Conservation (phyloP, 1,140 invertebrate genomes). For the Diorhabda carinulata region DNA sequence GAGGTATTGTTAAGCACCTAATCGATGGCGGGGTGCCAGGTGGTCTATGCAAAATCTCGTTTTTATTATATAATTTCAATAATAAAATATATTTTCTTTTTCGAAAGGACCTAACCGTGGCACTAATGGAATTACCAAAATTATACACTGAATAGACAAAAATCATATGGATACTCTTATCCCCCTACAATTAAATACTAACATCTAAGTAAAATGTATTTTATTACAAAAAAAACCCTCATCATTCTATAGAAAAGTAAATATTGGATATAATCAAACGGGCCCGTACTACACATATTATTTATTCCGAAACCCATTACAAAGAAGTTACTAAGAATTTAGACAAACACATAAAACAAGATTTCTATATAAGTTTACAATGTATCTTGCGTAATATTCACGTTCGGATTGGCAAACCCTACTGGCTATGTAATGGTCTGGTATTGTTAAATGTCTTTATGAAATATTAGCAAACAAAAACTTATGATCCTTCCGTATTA, state of each 20-base stretch:
- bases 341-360: constrained; percentile 27
- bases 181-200: no score
- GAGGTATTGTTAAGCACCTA: neutral
- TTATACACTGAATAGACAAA: no score
- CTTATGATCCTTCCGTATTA: no score
- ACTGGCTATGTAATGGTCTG: no score
- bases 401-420: no score
- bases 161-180: no score
- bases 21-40: neutral
- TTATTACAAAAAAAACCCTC: neutral
- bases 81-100: neutral
- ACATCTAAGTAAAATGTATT: no score
- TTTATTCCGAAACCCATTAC: constrained; percentile 28
- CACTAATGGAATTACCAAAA: no score
- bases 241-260: neutral
- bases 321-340: constrained; percentile 27
- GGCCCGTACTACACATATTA: neutral
- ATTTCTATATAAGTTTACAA: constrained; percentile 27
- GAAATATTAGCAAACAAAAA: no score
- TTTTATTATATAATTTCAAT: neutral
- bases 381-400: constrained; percentile 21
- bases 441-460: no score
- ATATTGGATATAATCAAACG: no score
- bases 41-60: neutral
- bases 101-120: neutral